These are phyloP conservation scores for Polyommatus iphigenia DNA, from an alignment of 2,888 invertebrate species.

Conservation along the genomic window DNA sequence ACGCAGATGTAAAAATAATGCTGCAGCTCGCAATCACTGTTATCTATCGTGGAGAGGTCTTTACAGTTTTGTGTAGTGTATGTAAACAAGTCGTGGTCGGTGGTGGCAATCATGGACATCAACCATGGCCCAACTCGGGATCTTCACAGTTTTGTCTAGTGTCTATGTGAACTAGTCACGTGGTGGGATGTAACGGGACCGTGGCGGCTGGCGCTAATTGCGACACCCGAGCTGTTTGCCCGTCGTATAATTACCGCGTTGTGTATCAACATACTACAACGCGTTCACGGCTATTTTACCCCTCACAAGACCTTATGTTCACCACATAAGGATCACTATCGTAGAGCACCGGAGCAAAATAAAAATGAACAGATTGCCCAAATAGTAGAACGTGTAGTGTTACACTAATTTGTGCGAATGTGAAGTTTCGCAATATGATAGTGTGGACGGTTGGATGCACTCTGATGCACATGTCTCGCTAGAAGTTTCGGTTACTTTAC, in stretches of 20 bases:
- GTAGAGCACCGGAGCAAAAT: not conserved
- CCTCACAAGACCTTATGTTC: not conserved
- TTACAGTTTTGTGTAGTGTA: too few species aligned
- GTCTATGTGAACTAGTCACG: not conserved
- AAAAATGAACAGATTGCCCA: not conserved
- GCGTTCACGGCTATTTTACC: not conserved
- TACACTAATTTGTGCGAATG: not conserved
- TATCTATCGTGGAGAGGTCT: too few species aligned
- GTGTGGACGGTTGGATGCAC: too few species aligned
- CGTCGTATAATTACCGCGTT: not conserved
- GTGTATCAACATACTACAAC: not conserved
- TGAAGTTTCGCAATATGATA: not conserved
- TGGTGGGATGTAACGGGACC: not conserved
- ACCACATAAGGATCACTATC: not conserved
- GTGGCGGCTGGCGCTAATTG: not conserved
- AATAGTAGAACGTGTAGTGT: not conserved
- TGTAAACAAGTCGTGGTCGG: too few species aligned
- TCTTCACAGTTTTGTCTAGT: too few species aligned
- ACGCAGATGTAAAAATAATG: too few species aligned
- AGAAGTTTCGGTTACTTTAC: too few species aligned
- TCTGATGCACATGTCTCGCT: too few species aligned
- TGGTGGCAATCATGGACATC: too few species aligned
- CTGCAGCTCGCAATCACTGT: too few species aligned
- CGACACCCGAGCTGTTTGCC: conserved; percentile 7
- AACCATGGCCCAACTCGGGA: too few species aligned